phyloP scores from a whole-genome alignment of 1,140 invertebrate genomes.

The Anastrepha obliqua region DNA sequence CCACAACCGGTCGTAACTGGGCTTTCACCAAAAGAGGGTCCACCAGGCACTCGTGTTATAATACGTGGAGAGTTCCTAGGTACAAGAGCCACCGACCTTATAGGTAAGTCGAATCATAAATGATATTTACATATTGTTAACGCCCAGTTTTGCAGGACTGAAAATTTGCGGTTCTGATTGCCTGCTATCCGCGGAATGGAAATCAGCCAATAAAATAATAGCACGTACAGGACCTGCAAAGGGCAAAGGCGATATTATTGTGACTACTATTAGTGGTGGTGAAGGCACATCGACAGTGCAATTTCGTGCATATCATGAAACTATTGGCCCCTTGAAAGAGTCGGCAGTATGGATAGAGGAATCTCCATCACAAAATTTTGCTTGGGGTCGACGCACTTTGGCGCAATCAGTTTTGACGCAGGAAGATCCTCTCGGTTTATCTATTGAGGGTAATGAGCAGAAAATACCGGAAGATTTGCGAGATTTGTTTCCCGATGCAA shows the following conservation, averaged over 20 bases:
- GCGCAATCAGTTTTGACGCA: constrained; percentile 89
- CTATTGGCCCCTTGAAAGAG: constrained; percentile 95
- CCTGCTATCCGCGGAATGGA: constrained; percentile 97
- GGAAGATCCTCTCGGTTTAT: constrained; percentile 95
- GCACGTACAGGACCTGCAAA: constrained; percentile 95
- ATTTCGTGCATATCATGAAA: constrained; percentile 92
- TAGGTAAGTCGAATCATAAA: constrained; percentile 79
- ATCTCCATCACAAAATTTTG: constrained; percentile 83
- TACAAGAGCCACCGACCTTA: constrained; percentile 86
- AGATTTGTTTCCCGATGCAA: constrained; percentile 92
- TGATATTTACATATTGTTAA: background rate
- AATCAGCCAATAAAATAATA: constrained; percentile 97
- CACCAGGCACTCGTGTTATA: constrained; percentile 95
- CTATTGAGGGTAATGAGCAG: constrained; percentile 94
- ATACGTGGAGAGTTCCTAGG: constrained; percentile 98
- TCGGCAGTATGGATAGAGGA: constrained; percentile 99
- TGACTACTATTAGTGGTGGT: constrained; percentile 93
- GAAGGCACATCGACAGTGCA: constrained; percentile 95
- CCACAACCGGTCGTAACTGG: constrained; percentile 94
- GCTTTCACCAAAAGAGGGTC: constrained; percentile 97
- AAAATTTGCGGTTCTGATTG: constrained; percentile 97
- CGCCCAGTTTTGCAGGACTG: constrained; percentile 79
- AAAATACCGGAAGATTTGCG: constrained; percentile 93
- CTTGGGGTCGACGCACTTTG: constrained; percentile 87
- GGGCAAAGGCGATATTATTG: constrained; percentile 96